Conservation (phyloP, 35 echinoderm and acorn worm genomes). For the Eucidaris tribuloides region DNA sequence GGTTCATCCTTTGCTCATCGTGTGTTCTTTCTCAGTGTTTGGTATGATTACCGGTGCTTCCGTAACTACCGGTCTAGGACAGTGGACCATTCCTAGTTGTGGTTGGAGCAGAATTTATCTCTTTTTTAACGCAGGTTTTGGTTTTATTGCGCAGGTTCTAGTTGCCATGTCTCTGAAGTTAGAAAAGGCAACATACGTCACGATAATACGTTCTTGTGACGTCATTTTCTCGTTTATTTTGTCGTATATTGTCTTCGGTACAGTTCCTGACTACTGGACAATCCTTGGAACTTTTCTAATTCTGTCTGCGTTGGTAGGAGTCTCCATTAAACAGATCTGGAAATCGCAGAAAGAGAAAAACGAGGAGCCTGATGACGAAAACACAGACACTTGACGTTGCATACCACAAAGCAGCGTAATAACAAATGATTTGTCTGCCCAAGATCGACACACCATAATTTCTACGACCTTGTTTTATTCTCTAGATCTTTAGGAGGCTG, state of each 20-base stretch:
- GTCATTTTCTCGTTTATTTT: background rate
- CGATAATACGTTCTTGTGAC: background rate
- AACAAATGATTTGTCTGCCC: too few relatives aligned
- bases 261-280: background rate
- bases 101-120: background rate
- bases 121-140: background rate
- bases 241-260: background rate
- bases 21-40: background rate
- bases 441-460: too few relatives aligned
- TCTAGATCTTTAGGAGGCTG: too few relatives aligned
- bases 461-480: too few relatives aligned
- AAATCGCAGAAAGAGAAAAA: too few relatives aligned
- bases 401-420: too few relatives aligned
- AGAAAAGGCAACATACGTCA: background rate
- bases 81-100: background rate
- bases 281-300: background rate
- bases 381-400: too few relatives aligned
- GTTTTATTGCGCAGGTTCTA: background rate
- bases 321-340: background rate
- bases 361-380: too few relatives aligned
- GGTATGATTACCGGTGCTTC: background rate
- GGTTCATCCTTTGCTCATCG: background rate
- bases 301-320: background rate
- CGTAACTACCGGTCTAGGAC: background rate
- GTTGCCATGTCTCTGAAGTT: background rate